phyloP scores from a whole-genome alignment of 1,140 invertebrate species.

The Eueides isabella region DNA sequence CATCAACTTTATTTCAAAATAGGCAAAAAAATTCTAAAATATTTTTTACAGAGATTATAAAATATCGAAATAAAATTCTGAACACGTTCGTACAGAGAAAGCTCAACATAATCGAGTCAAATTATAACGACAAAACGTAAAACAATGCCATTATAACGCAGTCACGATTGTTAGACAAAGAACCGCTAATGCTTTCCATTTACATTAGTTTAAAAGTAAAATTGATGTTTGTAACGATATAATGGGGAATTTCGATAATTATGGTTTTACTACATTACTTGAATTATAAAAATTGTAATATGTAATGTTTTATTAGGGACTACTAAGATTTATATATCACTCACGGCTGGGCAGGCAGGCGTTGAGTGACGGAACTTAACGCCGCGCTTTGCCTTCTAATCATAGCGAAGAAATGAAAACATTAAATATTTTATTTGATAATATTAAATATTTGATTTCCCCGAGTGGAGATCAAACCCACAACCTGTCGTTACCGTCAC shows the following conservation, averaged over 20 bases:
- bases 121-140: conserved; percentile 21
- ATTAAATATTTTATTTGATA: too few relatives aligned
- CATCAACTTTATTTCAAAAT: background rate
- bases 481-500: too few relatives aligned
- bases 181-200: conserved; percentile 52
- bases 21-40: background rate
- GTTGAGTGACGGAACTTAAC: too few relatives aligned
- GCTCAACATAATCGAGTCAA: background rate
- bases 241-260: background rate
- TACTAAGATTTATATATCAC: background rate
- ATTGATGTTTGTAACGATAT: conserved; percentile 24
- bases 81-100: background rate
- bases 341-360: too few relatives aligned
- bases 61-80: background rate
- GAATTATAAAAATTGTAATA: background rate
- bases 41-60: background rate
- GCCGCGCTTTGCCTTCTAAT: too few relatives aligned
- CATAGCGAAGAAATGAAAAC: too few relatives aligned
- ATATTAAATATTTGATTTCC: too few relatives aligned
- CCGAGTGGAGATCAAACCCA: too few relatives aligned
- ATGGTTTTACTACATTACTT: background rate
- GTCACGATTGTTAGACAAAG: conserved; percentile 12
- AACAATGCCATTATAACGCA: conserved; percentile 22
- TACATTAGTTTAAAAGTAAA: conserved; percentile 52
- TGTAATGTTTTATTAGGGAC: background rate